Base-by-base conservation (phyloP, 2,888 invertebrate genomes). In the Coleophora deauratella region DNA sequence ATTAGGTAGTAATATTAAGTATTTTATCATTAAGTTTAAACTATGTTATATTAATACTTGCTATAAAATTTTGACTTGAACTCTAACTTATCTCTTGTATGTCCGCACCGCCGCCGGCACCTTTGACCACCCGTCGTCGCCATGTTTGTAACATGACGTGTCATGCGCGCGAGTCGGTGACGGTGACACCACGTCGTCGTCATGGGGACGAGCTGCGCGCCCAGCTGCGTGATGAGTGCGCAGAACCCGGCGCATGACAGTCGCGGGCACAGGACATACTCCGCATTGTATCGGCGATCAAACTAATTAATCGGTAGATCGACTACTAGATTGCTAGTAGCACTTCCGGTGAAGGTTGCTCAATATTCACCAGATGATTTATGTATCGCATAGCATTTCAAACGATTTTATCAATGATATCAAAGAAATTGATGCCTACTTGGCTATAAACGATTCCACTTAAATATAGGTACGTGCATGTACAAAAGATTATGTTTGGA, bases 281-380 rank as follows among this genome's bases (percentile, higher is more conserved):
- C 62, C 53, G 74, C 77, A 84, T 85, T 78, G 81, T 76, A 70
- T 60, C 52, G 63, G 57, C 51, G 75, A 82, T 79, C 76, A 63
- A 66, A 71, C 78, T 80, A 85, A 85, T 85, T 84, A 84, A 82
- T 76, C 77, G 74, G 67, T 69, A 80, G 82, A 84, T 84, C 75
- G 72, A 52, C 55, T 53, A 65, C 64, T 73, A 73, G 84, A 84
- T 85, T 74, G 71, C 55, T 79, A 62, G 80, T 75, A 77, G 78
- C 81, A 58, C 78, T 84, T 85, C 85, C 85, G 82, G 84, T 69
- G 78, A 73, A 72, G 71, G 80, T 76, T 78, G 72, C 67, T 76
- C 78, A 75, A 78, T 79, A 80, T 77, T 72, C 77, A 75, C 66
- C 62, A 59, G 57, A 57, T 57, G 54, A 65, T 64, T 62, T 67